phyloP scores from a whole-genome alignment of 2,888 invertebrate species.

The Acanthococcus lagerstroemiae region DNA sequence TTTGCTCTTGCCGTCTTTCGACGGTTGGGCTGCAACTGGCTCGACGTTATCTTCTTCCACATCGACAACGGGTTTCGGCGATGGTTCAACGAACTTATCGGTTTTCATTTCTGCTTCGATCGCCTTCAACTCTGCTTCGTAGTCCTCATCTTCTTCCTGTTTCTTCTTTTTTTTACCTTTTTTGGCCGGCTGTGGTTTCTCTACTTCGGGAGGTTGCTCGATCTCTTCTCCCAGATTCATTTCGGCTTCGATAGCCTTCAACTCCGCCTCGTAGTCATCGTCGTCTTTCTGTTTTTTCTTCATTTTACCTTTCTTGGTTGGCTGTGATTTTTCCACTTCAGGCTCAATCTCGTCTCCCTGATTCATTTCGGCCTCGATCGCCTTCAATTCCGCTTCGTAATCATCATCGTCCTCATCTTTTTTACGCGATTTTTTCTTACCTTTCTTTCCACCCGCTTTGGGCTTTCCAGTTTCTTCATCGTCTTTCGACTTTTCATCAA shows the following conservation, averaged over 20 bases:
- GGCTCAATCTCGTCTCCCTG: slow-evolving; percentile 15
- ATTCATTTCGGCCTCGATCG: slow-evolving; percentile 14
- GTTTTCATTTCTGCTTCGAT: slow-evolving; percentile 16
- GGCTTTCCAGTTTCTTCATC: slow-evolving; percentile 29
- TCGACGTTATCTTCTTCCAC: not conserved
- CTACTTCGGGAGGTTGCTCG: not conserved
- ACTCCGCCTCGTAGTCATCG: slow-evolving; percentile 36
- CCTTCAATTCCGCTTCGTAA: slow-evolving; percentile 34
- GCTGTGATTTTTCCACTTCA: not conserved
- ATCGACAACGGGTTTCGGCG: not conserved
- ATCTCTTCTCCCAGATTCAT: not conserved
- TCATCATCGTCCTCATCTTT: slow-evolving; percentile 33
- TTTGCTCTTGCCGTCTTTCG: not conserved
- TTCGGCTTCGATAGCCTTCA: slow-evolving; percentile 20
- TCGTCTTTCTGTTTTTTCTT: slow-evolving; percentile 20
- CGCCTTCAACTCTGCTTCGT: slow-evolving; percentile 32
- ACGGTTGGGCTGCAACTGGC: not conserved
- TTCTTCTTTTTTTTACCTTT: slow-evolving; percentile 16
- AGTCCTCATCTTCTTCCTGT: slow-evolving; percentile 2
- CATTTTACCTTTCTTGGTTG: not conserved
- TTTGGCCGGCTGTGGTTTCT: not conserved
- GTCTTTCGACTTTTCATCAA: slow-evolving; percentile 29
- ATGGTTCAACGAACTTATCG: not conserved
- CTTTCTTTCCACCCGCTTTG: slow-evolving; percentile 30
- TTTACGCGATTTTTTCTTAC: slow-evolving; percentile 33